Base-by-base conservation (phyloP, 2,113 vertebrate genomes). In the Pseudorectes ferrugineus region DNA sequence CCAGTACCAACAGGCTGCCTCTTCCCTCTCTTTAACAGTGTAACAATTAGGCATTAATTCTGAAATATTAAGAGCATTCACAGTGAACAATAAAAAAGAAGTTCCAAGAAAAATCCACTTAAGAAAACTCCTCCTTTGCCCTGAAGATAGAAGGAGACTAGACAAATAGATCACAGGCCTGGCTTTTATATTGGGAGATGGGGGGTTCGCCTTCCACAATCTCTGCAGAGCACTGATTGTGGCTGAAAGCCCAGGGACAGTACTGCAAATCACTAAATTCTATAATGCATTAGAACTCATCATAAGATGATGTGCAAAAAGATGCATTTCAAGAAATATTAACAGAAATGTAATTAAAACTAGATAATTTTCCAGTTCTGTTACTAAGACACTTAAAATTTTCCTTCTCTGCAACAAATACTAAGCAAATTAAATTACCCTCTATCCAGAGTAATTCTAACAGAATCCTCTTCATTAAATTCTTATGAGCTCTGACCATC, bases 371-470 rank as follows among this genome's bases (percentile, higher is more conserved):
- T 52, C 74, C 40, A 76, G 33, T 65, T 84, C 26, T 33, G 20
- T 63, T 55, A 85, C 10, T 29, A n/a, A 62, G 33, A 63, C 17
- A 70, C 5, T 51, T 83, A 74, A 49, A 36, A 29, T 83, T 70
- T 76, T 91, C 36, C 42, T 83, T 80, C 20, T 55, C 35, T 83
- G 20, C 24, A 92, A 85, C n/a, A 89, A 93, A 87, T 52, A 79
- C 10, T 10, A 48, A 88, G 40, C 12, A 88, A 82, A 59, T 63
- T 71, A 65, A 72, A 72, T 76, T 5, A 79, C 23, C 29, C 40
- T 57, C 26, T 76, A 71, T 9, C 9, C 31, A 36, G 14, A 85
- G 24, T 63, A 75, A 93, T 28, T 58, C 25, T 33, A 90, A 57
- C 2, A 62, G 36, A 86, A 73, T 48, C 10, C 22, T 48, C 28